phyloP scores from a whole-genome alignment of 2,888 invertebrate species.

The Apotomis turbidana region DNA sequence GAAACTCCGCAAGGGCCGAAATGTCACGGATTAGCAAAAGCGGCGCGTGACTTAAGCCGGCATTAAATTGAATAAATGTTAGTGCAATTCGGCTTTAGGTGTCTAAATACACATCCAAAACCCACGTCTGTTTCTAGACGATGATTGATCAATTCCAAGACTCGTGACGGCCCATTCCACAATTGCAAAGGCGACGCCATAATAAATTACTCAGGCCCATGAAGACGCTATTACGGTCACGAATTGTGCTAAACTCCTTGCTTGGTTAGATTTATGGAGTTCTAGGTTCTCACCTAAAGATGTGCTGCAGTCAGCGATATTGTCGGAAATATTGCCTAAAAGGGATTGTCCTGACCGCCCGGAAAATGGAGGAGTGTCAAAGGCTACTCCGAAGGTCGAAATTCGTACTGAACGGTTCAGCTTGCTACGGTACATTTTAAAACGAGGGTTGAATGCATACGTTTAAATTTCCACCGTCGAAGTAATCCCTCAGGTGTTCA shows the following conservation, averaged over 20 bases:
- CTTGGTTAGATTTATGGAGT: conserved; percentile 65
- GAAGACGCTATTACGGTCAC: conserved; percentile 71
- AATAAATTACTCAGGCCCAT: conserved; percentile 64
- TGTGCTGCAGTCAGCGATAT: not conserved
- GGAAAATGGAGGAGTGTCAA: too few relatives aligned
- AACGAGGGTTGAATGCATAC: too few relatives aligned
- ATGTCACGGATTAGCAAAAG: too few relatives aligned
- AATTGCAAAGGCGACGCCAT: conserved; percentile 50
- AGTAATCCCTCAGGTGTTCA: too few relatives aligned
- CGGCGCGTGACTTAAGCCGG: too few relatives aligned
- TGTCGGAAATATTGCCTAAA: not conserved
- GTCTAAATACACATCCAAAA: conserved; percentile 8
- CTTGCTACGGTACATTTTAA: too few relatives aligned
- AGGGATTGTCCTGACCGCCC: too few relatives aligned
- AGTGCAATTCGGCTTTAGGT: not conserved
- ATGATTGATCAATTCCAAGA: conserved; percentile 38
- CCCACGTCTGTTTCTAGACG: conserved; percentile 20
- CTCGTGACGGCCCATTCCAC: conserved; percentile 43
- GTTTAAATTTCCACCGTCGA: too few relatives aligned
- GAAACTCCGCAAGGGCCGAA: too few relatives aligned
- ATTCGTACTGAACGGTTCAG: too few relatives aligned
- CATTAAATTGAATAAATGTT: too few relatives aligned
- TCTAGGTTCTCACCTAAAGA: conserved; percentile 51
- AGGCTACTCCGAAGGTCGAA: too few relatives aligned
- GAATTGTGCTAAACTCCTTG: conserved; percentile 69